Conservation (phyloP, 2,888 invertebrate species). For the Nomada fucata region DNA sequence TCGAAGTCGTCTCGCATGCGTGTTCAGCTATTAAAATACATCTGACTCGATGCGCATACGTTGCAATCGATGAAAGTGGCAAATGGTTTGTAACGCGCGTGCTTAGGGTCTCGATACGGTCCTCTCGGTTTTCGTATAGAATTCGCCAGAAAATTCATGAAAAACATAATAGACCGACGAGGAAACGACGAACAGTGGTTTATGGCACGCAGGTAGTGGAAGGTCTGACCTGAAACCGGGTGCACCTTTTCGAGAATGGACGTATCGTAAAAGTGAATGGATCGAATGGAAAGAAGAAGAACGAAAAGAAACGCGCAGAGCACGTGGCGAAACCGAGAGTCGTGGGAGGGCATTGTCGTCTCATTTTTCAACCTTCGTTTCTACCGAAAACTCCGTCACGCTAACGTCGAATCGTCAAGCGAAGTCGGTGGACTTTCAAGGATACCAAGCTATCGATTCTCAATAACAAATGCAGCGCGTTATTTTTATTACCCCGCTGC, state of each 20-base stretch:
- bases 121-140: background rate
- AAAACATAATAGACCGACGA: no score
- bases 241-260: constrained; percentile 33
- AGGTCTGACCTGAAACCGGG: background rate
- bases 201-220: no score
- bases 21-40: background rate
- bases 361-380: constrained; percentile 6
- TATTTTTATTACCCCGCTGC: constrained; percentile 41
- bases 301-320: background rate
- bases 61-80: constrained; percentile 43
- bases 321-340: background rate
- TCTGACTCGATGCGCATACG: background rate
- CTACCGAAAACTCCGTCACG: background rate
- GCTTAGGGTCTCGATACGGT: background rate
- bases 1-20: background rate
- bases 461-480: constrained; percentile 31
- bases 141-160: no score
- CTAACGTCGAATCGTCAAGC: background rate
- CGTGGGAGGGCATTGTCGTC: background rate
- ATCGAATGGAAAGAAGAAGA: background rate
- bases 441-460: constrained; percentile 49
- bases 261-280: background rate
- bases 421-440: constrained; percentile 23
- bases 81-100: constrained; percentile 71
- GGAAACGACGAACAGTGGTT: no score